Percentiles rank a stretch among this genome's conserved stretches.
Evolutionary conservation across 1,140 invertebrate genomes (phyloP).

Genomic region (Calycopis cecrops): DNA sequence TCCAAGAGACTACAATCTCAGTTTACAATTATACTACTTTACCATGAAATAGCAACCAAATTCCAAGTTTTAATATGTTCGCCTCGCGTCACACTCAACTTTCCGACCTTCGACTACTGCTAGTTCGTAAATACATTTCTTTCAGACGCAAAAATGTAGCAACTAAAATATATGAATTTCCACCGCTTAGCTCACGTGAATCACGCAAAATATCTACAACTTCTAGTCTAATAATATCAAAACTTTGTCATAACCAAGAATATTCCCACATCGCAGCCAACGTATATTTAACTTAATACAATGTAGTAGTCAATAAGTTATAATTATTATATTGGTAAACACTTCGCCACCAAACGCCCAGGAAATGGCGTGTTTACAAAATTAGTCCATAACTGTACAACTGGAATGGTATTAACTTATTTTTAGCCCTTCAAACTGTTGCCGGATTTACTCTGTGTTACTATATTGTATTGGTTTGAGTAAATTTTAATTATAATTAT

Average conservation of each 20-base stretch:
- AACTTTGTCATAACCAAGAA: background rate
- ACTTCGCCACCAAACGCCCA: slow-evolving; percentile 18
- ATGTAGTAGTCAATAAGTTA: slow-evolving; percentile 19
- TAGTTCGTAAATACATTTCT: too few relatives aligned
- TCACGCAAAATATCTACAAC: too few relatives aligned
- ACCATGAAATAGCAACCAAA: too few relatives aligned
- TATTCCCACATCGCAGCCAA: slow-evolving; percentile 1
- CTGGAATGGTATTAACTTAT: slow-evolving; percentile 26
- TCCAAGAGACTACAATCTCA: too few relatives aligned
- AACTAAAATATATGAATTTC: too few relatives aligned
- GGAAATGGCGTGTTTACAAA: slow-evolving; percentile 39
- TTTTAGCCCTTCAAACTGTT: slow-evolving; percentile 17
- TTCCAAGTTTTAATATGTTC: too few relatives aligned
- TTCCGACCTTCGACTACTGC: too few relatives aligned
- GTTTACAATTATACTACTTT: too few relatives aligned
- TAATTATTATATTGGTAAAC: slow-evolving; percentile 38
- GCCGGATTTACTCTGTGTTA: background rate
- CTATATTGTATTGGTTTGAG: background rate
- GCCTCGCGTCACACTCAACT: too few relatives aligned
- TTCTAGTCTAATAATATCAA: background rate
- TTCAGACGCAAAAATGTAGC: too few relatives aligned
- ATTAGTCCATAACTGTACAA: slow-evolving; percentile 24
- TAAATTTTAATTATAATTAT: too few relatives aligned
- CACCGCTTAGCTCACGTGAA: too few relatives aligned
- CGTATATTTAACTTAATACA: slow-evolving; percentile 11